Percentiles rank a stretch among this genome's conserved stretches.
Conservation (phyloP, 2,113 vertebrate genomes). For the Paradoxurus hermaphroditus region DNA sequence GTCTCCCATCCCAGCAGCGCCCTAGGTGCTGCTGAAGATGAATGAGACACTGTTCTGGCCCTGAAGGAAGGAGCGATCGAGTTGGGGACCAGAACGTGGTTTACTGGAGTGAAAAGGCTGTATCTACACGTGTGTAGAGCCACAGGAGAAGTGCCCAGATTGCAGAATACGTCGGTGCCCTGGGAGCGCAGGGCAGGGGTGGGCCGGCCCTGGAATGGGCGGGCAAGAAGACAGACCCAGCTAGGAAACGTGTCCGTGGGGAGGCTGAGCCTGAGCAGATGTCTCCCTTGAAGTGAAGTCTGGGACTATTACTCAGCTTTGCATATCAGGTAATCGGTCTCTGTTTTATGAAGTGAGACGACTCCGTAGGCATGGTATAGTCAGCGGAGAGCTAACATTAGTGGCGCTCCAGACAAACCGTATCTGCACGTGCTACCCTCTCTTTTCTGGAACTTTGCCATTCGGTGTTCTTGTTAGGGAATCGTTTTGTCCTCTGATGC, state of each 20-base stretch:
- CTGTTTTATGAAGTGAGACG: background rate
- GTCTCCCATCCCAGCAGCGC: background rate
- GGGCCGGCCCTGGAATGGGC: background rate
- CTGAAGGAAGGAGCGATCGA: background rate
- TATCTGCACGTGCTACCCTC: background rate
- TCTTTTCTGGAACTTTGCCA: background rate
- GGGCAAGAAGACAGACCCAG: background rate
- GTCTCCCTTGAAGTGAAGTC: background rate
- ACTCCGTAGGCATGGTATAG: too few species aligned
- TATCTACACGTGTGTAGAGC: background rate
- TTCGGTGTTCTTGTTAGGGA: background rate
- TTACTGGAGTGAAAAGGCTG: background rate
- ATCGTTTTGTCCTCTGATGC: background rate
- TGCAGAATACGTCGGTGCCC: background rate
- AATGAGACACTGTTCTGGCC: background rate
- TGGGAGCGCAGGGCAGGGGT: background rate
- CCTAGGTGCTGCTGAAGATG: background rate
- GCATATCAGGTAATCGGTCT: background rate
- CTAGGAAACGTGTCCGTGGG: background rate
- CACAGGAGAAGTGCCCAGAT: background rate
- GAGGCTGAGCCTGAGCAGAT: background rate
- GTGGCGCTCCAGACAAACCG: background rate
- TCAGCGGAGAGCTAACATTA: background rate
- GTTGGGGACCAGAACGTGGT: background rate
- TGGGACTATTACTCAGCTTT: background rate